A percentile compares a stretch with the other conserved stretches of the same genome.
phyloP scores from a whole-genome alignment of 2,888 invertebrate species.

The Sphinx pinastri region DNA sequence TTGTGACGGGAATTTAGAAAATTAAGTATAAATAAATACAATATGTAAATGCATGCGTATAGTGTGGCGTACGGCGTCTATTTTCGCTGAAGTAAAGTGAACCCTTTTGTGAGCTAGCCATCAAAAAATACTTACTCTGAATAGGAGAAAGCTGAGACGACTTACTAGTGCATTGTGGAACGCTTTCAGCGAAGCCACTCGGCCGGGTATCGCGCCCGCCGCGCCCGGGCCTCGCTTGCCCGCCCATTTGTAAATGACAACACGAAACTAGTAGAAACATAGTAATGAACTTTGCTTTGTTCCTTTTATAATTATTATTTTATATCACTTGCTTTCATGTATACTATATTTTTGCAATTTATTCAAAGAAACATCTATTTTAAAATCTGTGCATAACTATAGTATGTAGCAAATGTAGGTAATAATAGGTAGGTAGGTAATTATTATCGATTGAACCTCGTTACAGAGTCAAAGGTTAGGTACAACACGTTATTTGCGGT shows the following conservation, averaged over 20 bases:
- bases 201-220: constrained; percentile 17
- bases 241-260: constrained; percentile 49
- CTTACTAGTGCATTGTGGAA: constrained; percentile 40
- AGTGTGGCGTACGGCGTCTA: background rate
- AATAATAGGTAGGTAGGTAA: no score
- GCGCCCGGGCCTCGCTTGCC: constrained; percentile 27
- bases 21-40: no score
- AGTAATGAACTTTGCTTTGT: constrained; percentile 31
- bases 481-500: no score
- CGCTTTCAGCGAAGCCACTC: constrained; percentile 42
- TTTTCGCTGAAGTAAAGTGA: constrained; percentile 1
- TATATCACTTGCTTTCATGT: background rate
- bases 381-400: no score
- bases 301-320: background rate
- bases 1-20: no score
- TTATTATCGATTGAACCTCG: no score
- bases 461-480: no score
- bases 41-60: background rate
- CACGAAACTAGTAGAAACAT: constrained; percentile 15
- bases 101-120: constrained; percentile 35
- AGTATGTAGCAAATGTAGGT: no score
- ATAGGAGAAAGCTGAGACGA: constrained; percentile 44
- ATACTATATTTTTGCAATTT: no score
- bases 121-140: constrained; percentile 38
- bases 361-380: no score